Evolutionary conservation across 2,113 vertebrate genomes (phyloP).

Genomic region (Dipodomys spectabilis): DNA sequence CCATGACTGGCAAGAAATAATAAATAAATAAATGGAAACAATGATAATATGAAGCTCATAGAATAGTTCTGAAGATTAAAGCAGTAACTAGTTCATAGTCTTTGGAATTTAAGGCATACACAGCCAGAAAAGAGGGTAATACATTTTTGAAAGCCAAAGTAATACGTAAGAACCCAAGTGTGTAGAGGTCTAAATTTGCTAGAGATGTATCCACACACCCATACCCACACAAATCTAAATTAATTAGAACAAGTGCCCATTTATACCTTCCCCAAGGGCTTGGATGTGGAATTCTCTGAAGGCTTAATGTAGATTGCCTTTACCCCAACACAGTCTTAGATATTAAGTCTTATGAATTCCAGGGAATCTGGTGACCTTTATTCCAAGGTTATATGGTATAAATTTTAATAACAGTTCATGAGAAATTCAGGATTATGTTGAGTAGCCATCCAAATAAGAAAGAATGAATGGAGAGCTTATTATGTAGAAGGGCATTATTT

Average conservation of each 20-base stretch:
- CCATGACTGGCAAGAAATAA: no score
- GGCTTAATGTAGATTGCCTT: background rate
- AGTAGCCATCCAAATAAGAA: background rate
- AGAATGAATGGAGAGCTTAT: background rate
- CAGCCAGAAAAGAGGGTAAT: background rate
- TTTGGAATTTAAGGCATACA: background rate
- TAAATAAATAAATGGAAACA: background rate
- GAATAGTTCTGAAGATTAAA: background rate
- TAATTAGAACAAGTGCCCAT: background rate
- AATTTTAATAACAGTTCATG: background rate
- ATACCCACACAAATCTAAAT: background rate
- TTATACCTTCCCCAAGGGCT: background rate
- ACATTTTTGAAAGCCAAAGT: background rate
- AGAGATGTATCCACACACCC: background rate
- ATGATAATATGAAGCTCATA: background rate
- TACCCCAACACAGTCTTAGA: background rate
- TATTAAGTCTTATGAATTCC: background rate
- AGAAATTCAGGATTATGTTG: background rate
- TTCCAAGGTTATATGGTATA: background rate
- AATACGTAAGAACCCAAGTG: background rate
- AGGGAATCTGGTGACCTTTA: background rate
- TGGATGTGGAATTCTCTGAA: conserved; percentile 32
- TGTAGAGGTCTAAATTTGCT: background rate
- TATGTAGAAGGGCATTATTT: background rate
- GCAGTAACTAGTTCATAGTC: background rate